phyloP scores from a whole-genome alignment of 2,888 invertebrate species.

The Ophion costatus region DNA sequence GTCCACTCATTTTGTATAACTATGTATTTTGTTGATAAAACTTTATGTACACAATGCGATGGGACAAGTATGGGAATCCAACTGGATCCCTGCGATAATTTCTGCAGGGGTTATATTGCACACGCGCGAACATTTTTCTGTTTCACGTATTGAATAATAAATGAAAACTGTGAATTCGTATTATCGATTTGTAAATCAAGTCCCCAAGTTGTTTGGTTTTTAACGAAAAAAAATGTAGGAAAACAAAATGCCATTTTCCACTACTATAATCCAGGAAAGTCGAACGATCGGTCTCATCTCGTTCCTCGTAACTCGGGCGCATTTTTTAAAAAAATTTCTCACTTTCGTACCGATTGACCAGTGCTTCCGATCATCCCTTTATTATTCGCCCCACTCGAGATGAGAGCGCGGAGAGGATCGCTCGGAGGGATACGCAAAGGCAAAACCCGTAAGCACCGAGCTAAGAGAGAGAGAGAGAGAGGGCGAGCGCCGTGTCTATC shows the following conservation, averaged over 20 bases:
- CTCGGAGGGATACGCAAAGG: slow-evolving; percentile 21
- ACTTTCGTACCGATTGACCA: slow-evolving; percentile 5
- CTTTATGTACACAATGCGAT: too few relatives aligned
- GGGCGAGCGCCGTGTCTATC: slow-evolving; percentile 40
- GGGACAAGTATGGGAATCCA: too few relatives aligned
- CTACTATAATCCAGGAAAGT: background rate
- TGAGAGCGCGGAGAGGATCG: slow-evolving; percentile 17
- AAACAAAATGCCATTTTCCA: background rate
- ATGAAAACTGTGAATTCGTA: too few relatives aligned
- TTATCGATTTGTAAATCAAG: too few relatives aligned
- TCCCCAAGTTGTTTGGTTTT: too few relatives aligned
- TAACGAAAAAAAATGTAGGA: too few relatives aligned
- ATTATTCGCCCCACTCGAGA: slow-evolving; percentile 10
- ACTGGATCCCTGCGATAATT: too few relatives aligned
- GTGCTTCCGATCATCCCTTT: slow-evolving; percentile 20
- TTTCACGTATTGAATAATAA: too few relatives aligned
- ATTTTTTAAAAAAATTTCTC: background rate
- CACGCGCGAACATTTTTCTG: too few relatives aligned
- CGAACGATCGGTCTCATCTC: background rate
- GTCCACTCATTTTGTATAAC: too few relatives aligned
- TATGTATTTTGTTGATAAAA: too few relatives aligned
- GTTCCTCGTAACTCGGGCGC: slow-evolving; percentile 16
- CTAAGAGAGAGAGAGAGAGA: slow-evolving; percentile 53
- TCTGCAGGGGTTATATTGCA: too few relatives aligned
- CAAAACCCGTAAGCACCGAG: slow-evolving; percentile 48